Evolutionary conservation across 2,888 invertebrate genomes (phyloP), one percentile per base, ranked within the genome.

Genomic region (Ramazzottius varieornatus): DNA sequence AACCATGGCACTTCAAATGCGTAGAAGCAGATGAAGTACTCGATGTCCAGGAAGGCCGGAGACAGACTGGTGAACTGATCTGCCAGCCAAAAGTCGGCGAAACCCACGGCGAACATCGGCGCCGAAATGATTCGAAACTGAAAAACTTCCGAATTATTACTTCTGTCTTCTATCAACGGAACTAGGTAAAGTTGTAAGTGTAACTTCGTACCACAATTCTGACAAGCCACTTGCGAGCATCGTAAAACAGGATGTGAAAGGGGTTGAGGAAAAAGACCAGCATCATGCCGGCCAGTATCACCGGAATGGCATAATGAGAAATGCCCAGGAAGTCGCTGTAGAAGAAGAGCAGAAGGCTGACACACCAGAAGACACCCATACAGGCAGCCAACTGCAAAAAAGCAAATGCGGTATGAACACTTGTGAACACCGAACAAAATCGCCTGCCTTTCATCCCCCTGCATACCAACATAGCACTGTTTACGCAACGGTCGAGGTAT

Each of bases 81-180:
- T 2, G 92, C 94, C 75, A 96, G 83, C 94, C 94, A 96, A 82
- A 96, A 96, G 79, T 96, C 94, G 32, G 94, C 92, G 74, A 94
- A 96, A 63, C 86, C 83, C 8, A 96, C 94, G 70, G 87, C 88
- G 73, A 87, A 85, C 74, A 93, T 91, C 32, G 94, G 94, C 0
- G 94, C 90, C 40, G 86, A 83, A 64, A 91, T 72, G 69, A 92
- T 86, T 66, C 87, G 83, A 68, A 84, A 85, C 88, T 88, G 75
- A 1, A 68, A 33, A 65, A 54, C 63, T 66, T 63, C n/a, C n/a
- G n/a, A n/a, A n/a, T n/a, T n/a, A n/a, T n/a, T n/a, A n/a, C n/a
- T n/a, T n/a, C n/a, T n/a, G n/a, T n/a, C n/a, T n/a, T n/a, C n/a
- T n/a, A n/a, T n/a, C n/a, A n/a, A n/a, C n/a, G n/a, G n/a, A n/a